These are phyloP conservation scores for Coturnix japonica DNA, from an alignment of 2,113 vertebrate genomes.

Conservation along the genomic window DNA sequence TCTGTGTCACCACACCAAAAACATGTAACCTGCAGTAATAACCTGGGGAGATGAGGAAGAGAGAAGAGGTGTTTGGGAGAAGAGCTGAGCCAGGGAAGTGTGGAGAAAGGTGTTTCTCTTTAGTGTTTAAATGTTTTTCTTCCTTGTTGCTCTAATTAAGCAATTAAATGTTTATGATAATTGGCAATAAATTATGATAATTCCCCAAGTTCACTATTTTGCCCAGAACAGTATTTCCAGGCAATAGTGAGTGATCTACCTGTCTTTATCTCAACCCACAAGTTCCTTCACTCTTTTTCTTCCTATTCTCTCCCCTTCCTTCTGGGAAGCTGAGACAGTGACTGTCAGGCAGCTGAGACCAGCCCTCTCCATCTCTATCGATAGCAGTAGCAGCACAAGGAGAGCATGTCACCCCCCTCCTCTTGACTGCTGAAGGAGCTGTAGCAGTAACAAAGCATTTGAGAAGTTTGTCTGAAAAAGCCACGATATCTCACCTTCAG, in stretches of 20 bases:
- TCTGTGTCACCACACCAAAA: not conserved
- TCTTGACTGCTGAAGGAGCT: not conserved
- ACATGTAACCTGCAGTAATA: not conserved
- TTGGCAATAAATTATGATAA: not conserved
- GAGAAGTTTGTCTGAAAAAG: not conserved
- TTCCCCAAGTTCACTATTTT: not conserved
- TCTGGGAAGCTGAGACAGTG: fast-evolving
- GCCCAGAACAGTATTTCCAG: not conserved
- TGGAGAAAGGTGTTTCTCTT: not conserved
- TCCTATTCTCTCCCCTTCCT: not conserved
- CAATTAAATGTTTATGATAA: not conserved
- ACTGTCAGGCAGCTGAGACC: not conserved
- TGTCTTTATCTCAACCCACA: not conserved
- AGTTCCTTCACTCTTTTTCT: fast-evolving
- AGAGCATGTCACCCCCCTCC: not conserved
- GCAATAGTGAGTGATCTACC: not conserved
- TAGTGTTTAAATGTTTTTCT: not conserved
- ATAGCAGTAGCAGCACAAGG: not conserved
- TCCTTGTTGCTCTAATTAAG: not conserved
- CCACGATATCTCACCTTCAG: not conserved
- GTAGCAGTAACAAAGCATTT: not conserved
- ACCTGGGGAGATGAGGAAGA: not conserved
- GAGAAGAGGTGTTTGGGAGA: not conserved
- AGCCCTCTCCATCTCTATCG: not conserved
- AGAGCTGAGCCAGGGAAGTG: not conserved